Conservation (phyloP, 2,797 vertebrate genomes). For the Pterois miles region DNA sequence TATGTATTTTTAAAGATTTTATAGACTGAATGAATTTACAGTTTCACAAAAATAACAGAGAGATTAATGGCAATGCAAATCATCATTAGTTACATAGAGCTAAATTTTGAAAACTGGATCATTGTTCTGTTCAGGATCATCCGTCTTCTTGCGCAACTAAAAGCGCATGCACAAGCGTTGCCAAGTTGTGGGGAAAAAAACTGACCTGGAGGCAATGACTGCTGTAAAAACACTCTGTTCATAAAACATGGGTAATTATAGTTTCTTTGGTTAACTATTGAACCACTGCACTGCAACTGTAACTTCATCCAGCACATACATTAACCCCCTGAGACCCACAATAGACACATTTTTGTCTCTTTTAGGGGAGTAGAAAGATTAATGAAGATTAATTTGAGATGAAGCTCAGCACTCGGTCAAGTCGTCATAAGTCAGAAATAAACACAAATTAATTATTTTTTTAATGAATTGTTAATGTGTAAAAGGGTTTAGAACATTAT, state of each 20-base stretch:
- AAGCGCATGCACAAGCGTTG: not conserved
- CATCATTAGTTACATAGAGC: too few relatives aligned
- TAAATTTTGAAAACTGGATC: not conserved
- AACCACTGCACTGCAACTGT: not conserved
- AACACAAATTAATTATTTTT: too few relatives aligned
- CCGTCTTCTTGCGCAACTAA: constrained; percentile 10
- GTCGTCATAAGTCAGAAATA: too few relatives aligned
- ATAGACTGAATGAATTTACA: not conserved
- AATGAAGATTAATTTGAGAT: too few relatives aligned
- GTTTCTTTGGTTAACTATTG: not conserved
- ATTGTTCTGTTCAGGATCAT: not conserved
- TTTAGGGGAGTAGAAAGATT: too few relatives aligned
- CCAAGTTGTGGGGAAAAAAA: not conserved
- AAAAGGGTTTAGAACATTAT: too few relatives aligned
- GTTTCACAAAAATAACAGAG: not conserved
- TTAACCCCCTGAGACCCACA: too few relatives aligned
- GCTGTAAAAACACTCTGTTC: not conserved
- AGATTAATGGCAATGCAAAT: too few relatives aligned
- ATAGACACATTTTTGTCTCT: too few relatives aligned
- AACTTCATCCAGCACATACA: not conserved
- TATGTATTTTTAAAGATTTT: not conserved
- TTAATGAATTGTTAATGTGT: too few relatives aligned
- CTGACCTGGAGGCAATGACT: constrained; percentile 4
- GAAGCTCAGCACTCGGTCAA: too few relatives aligned
- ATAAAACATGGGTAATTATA: constrained; percentile 3